Percentiles rank a stretch among this genome's conserved stretches.
phyloP scores from a whole-genome alignment of 2,888 invertebrate species.

The Dasypogon diadema region DNA sequence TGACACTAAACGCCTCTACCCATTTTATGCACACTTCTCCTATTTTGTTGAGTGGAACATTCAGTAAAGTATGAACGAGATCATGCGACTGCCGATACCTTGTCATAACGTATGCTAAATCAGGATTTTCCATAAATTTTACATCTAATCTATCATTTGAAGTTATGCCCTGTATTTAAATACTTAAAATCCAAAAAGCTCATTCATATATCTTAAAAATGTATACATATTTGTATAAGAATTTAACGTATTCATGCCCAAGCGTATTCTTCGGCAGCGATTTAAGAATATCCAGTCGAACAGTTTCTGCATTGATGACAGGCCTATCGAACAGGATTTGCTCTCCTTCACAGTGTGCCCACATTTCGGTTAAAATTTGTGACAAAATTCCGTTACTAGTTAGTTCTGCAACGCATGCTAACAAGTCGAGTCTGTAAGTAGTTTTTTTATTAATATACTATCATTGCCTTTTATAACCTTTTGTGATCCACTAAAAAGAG shows the following conservation, averaged over 20 bases:
- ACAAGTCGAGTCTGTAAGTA: conserved; percentile 84
- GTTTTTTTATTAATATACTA: conserved; percentile 64
- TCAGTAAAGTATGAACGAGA: conserved; percentile 85
- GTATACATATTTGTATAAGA: conserved; percentile 75
- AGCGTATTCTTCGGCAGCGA: conserved; percentile 80
- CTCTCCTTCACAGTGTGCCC: conserved; percentile 77
- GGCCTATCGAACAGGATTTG: conserved; percentile 81
- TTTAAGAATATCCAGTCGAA: conserved; percentile 79
- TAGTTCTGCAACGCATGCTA: conserved; percentile 89
- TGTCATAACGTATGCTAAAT: conserved; percentile 92
- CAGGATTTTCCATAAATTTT: conserved; percentile 86
- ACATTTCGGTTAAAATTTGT: conserved; percentile 79
- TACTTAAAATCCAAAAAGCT: background rate
- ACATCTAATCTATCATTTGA: conserved; percentile 88
- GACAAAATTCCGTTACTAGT: conserved; percentile 77
- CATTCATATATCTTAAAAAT: background rate
- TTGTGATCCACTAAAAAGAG: conserved; percentile 7
- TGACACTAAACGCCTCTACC: conserved; percentile 31
- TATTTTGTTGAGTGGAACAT: conserved; percentile 90
- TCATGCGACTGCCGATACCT: conserved; percentile 95
- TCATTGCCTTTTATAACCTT: background rate
- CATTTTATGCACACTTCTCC: conserved; percentile 73
- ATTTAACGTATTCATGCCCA: conserved; percentile 83
- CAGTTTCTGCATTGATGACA: background rate
- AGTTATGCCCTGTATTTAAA: conserved; percentile 74